Percentiles rank a stretch among this genome's conserved stretches.
These are phyloP conservation scores for Microplitis demolitor DNA, from an alignment of 1,140 invertebrate genomes.

Conservation along the genomic window DNA sequence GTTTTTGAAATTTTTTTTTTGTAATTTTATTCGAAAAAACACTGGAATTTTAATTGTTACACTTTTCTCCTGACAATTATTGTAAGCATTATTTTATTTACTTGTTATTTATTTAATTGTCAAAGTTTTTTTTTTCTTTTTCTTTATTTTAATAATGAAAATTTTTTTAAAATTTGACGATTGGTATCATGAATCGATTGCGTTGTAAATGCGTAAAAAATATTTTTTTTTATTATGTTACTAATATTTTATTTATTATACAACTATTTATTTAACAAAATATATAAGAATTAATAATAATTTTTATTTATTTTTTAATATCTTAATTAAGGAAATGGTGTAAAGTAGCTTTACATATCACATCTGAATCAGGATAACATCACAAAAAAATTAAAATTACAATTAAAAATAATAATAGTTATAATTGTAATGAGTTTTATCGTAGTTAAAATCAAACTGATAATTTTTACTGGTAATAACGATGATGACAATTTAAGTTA, in stretches of 20 bases:
- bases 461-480: not conserved
- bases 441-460: not conserved
- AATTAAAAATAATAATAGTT: not conserved
- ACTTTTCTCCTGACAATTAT: too few relatives aligned
- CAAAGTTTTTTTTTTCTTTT: not conserved
- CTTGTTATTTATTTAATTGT: too few relatives aligned
- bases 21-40: too few relatives aligned
- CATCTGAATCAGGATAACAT: constrained; percentile 53
- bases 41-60: too few relatives aligned
- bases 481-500: not conserved
- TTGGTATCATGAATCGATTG: too few relatives aligned
- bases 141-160: not conserved
- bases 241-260: constrained; percentile 1
- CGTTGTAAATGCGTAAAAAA: not conserved
- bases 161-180: not conserved
- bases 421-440: too few relatives aligned
- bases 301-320: constrained; percentile 44
- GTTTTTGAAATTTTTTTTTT: too few relatives aligned
- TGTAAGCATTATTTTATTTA: too few relatives aligned
- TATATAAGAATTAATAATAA: constrained; percentile 41
- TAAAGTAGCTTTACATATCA: constrained; percentile 62
- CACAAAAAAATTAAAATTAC: constrained; percentile 15
- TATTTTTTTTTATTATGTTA: not conserved
- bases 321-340: constrained; percentile 47
- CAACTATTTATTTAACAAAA: constrained; percentile 4